These are phyloP conservation scores for Lacerta bilineata DNA, from an alignment of 2,797 vertebrate genomes.

Conservation along the genomic window DNA sequence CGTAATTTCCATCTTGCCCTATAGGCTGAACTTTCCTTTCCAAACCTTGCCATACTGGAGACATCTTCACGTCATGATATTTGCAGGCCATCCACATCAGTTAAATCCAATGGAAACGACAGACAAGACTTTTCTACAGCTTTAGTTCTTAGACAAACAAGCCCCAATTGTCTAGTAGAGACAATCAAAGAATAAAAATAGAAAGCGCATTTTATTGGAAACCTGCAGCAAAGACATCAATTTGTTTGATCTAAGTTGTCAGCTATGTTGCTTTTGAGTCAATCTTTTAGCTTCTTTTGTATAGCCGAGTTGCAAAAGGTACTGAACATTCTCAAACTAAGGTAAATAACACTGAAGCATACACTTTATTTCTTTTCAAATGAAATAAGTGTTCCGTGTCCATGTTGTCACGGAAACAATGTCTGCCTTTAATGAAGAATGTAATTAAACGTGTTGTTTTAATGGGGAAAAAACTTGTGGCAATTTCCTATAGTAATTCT, in stretches of 20 bases:
- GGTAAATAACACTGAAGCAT: not conserved
- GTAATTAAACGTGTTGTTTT: not conserved
- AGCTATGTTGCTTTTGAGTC: conserved; percentile 5
- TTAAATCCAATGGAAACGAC: not conserved
- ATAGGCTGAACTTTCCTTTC: not conserved
- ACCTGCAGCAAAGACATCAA: not conserved
- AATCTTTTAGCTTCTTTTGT: not conserved
- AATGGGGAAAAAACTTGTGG: too few relatives aligned
- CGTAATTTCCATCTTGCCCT: not conserved
- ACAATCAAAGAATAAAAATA: conserved; percentile 16
- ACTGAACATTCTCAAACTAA: not conserved
- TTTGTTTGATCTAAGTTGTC: conserved; percentile 14
- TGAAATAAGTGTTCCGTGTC: not conserved
- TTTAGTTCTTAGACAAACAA: not conserved
- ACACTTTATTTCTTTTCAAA: not conserved
- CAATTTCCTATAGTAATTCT: not conserved
- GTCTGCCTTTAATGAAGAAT: not conserved
- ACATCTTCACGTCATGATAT: not conserved
- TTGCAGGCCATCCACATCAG: not conserved
- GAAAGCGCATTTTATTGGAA: conserved; percentile 10
- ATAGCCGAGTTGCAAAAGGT: not conserved
- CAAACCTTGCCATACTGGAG: not conserved
- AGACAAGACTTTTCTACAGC: not conserved
- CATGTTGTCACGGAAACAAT: too few relatives aligned
- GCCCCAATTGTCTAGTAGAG: conserved; percentile 11